These are phyloP conservation scores for Chaenodraco wilsoni DNA, from an alignment of 2,797 vertebrate genomes.

Conservation along the genomic window DNA sequence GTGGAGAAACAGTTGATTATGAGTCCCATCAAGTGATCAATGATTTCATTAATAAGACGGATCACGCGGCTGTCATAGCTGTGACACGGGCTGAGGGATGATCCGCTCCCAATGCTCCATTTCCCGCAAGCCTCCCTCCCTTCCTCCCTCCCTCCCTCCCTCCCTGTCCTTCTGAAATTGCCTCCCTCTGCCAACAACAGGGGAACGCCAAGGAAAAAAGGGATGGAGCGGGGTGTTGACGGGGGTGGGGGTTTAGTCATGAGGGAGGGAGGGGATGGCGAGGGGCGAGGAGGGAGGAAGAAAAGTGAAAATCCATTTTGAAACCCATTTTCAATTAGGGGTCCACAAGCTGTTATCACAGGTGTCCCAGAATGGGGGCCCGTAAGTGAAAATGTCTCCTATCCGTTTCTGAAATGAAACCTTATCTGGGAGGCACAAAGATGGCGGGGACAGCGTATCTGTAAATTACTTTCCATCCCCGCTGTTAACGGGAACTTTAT, in stretches of 20 bases:
- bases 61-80: conserved; percentile 95
- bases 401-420: conserved; percentile 99
- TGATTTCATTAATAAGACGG: conserved; percentile 99
- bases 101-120: conserved; percentile 89
- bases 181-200: conserved; percentile 77
- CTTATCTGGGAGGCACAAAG: conserved; percentile 99
- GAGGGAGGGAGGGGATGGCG: conserved; percentile 51
- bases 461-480: conserved; percentile 99
- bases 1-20: conserved; percentile 92
- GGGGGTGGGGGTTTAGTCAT: conserved; percentile 69
- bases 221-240: conserved; percentile 50
- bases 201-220: conserved; percentile 51
- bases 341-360: conserved; percentile 99
- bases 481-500: conserved; percentile 99
- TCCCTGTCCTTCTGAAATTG: conserved; percentile 85
- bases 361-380: conserved; percentile 98
- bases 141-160: conserved; percentile 50
- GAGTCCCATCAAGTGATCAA: conserved; percentile 99
- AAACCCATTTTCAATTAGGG: conserved; percentile 99
- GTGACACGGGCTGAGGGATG: conserved; percentile 97
- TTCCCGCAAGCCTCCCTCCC: conserved; percentile 73
- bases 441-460: conserved; percentile 99
- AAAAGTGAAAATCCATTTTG: conserved; percentile 99
- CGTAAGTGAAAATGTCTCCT: conserved; percentile 99
- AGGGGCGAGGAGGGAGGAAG: conserved; percentile 77